These are phyloP conservation scores for Sminthurides aquaticus DNA, from an alignment of 2,888 invertebrate species.

Conservation along the genomic window DNA sequence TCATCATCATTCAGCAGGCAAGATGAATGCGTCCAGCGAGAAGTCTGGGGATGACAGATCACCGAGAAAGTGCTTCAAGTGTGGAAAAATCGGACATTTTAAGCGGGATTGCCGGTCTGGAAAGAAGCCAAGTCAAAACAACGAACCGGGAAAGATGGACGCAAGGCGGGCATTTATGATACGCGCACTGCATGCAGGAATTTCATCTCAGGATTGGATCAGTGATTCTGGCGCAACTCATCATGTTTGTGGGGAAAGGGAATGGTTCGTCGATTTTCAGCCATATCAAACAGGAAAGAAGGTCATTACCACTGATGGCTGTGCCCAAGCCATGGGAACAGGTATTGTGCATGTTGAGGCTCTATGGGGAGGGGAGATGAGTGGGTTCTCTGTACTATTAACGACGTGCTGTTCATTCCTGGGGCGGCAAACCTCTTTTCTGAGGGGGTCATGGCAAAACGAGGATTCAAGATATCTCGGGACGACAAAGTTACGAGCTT, in stretches of 20 bases:
- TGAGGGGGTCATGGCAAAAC: slow-evolving; percentile 12
- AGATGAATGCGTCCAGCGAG: neutral
- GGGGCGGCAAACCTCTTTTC: slow-evolving; percentile 20
- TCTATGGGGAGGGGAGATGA: neutral
- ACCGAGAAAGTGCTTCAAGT: neutral
- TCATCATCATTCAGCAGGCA: neutral
- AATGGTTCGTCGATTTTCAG: slow-evolving; percentile 7
- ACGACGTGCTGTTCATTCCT: slow-evolving; percentile 17
- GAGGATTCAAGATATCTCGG: slow-evolving; percentile 4
- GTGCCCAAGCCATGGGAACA: slow-evolving; percentile 12
- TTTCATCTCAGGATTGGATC: slow-evolving; percentile 6
- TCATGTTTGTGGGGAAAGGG: slow-evolving; percentile 10
- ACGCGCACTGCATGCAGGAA: neutral
- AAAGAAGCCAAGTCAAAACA: too few relatives aligned
- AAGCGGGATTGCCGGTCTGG: slow-evolving; percentile 5
- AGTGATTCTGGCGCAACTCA: slow-evolving; percentile 16
- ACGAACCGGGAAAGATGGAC: neutral
- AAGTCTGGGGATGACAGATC: neutral
- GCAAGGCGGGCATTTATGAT: neutral
- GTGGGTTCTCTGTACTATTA: slow-evolving; percentile 8
- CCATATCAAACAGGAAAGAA: neutral
- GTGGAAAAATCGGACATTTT: neutral
- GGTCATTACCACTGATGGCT: neutral
- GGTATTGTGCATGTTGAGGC: slow-evolving; percentile 17
- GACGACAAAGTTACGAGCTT: neutral